Percentiles rank a stretch among this genome's conserved stretches.
Conservation (phyloP, 2,113 vertebrate species). For the Ptilonorhynchus violaceus region DNA sequence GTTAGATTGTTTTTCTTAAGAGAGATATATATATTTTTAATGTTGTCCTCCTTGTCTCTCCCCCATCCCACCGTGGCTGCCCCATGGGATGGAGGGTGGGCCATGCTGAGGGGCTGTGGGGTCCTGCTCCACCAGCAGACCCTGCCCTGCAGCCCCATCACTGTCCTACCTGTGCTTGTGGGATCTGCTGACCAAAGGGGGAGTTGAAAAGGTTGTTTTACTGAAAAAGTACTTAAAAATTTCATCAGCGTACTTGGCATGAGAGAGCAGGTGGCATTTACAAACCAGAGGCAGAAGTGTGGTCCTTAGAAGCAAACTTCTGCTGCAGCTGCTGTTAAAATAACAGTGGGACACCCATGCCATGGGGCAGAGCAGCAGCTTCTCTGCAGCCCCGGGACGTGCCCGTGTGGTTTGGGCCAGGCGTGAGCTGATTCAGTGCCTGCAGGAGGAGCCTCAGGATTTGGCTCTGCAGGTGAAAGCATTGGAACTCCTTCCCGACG, state of each 20-base stretch:
- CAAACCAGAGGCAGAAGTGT: neutral
- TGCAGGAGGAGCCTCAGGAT: fast-evolving
- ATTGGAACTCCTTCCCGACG: neutral
- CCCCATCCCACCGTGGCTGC: fast-evolving
- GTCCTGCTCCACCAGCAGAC: neutral
- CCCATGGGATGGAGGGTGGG: neutral
- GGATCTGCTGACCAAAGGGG: neutral
- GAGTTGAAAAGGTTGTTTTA: neutral
- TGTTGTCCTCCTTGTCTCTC: neutral
- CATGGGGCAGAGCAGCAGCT: neutral
- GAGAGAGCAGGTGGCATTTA: neutral
- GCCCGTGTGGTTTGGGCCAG: neutral
- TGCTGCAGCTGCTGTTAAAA: neutral
- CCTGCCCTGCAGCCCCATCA: neutral
- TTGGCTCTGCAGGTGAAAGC: neutral
- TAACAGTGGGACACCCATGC: fast-evolving
- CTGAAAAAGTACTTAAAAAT: neutral
- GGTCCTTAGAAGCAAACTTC: neutral
- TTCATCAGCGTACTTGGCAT: neutral
- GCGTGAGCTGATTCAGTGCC: neutral
- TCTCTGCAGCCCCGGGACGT: neutral
- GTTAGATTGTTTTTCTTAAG: neutral
- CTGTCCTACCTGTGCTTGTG: neutral
- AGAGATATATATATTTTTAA: neutral
- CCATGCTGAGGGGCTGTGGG: neutral